A percentile compares a stretch with the other conserved stretches of the same genome.
Evolutionary conservation across 2,113 vertebrate species (phyloP).

Genomic region (Ovibos moschatus): DNA sequence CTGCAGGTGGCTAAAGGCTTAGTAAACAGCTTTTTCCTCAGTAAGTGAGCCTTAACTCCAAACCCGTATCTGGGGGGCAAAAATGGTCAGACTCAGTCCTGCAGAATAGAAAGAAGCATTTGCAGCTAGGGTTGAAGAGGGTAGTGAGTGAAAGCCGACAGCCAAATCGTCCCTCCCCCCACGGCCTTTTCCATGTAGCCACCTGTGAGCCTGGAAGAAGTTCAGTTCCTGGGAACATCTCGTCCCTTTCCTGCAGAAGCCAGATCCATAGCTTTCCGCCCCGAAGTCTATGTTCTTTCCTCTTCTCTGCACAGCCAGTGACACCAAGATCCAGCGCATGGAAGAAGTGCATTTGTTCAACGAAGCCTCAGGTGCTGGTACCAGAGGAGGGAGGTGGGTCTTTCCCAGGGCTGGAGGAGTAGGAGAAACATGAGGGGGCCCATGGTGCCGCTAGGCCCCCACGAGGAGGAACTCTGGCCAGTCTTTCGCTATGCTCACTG

Average conservation of each 20-base stretch:
- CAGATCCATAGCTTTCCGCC: not conserved
- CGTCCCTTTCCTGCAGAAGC: not conserved
- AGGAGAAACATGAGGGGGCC: not conserved
- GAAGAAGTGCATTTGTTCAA: not conserved
- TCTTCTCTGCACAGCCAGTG: no score
- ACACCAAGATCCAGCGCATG: not conserved
- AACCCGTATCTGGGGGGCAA: not conserved
- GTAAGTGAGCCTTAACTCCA: not conserved
- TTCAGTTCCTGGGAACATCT: not conserved
- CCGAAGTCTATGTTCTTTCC: not conserved
- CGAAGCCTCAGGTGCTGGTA: not conserved
- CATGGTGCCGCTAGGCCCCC: not conserved
- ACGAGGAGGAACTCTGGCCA: not conserved
- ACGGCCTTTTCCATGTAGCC: not conserved
- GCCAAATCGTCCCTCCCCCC: not conserved
- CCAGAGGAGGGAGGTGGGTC: not conserved
- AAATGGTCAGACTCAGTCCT: not conserved
- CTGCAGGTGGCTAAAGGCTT: not conserved
- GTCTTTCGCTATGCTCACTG: not conserved
- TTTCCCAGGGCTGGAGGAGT: not conserved
- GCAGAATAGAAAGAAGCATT: not conserved
- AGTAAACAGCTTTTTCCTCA: not conserved
- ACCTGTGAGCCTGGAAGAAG: not conserved
- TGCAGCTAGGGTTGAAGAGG: not conserved
- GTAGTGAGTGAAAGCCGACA: not conserved